phyloP scores from a whole-genome alignment of 2,888 invertebrate genomes.

The Caenorhabditis doughertyi region DNA sequence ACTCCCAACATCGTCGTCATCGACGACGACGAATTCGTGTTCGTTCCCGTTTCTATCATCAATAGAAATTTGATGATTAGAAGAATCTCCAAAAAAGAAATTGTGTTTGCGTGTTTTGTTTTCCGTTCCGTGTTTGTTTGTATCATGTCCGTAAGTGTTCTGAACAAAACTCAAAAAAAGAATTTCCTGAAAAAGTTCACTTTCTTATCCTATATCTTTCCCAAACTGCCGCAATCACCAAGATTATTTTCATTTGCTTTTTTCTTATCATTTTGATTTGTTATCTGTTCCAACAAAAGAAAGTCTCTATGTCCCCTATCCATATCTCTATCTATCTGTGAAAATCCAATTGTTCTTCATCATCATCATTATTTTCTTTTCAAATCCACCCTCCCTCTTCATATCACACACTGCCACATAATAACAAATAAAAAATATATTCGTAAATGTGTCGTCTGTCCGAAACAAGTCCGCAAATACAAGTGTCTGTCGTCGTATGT shows the following conservation, averaged over 20 bases:
- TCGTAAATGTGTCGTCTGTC: constrained; percentile 5
- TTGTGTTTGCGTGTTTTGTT: constrained; percentile 51
- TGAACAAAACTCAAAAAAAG: neutral
- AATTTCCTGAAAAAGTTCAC: neutral
- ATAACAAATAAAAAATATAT: constrained; percentile 51
- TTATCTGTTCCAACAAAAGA: constrained; percentile 15
- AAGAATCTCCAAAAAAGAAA: too few species aligned
- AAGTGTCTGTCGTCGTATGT: constrained; percentile 16
- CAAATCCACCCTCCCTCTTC: constrained; percentile 1
- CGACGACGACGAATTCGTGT: constrained; percentile 77
- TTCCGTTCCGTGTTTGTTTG: constrained; percentile 58
- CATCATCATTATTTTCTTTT: neutral
- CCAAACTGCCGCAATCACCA: constrained; percentile 40
- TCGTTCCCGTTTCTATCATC: constrained; percentile 77
- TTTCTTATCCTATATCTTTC: constrained; percentile 9
- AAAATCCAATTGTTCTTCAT: neutral
- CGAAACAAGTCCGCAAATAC: neutral
- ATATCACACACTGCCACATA: constrained; percentile 62
- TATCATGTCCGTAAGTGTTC: constrained; percentile 49
- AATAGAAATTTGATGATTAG: constrained; percentile 43
- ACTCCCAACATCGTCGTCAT: constrained; percentile 72
- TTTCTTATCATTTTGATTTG: constrained; percentile 30
- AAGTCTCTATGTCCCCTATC: constrained; percentile 27
- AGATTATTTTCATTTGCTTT: constrained; percentile 42
- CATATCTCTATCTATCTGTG: constrained; percentile 17